These are phyloP conservation scores for Corapipo altera DNA, from an alignment of 2,113 vertebrate species.

Conservation along the genomic window DNA sequence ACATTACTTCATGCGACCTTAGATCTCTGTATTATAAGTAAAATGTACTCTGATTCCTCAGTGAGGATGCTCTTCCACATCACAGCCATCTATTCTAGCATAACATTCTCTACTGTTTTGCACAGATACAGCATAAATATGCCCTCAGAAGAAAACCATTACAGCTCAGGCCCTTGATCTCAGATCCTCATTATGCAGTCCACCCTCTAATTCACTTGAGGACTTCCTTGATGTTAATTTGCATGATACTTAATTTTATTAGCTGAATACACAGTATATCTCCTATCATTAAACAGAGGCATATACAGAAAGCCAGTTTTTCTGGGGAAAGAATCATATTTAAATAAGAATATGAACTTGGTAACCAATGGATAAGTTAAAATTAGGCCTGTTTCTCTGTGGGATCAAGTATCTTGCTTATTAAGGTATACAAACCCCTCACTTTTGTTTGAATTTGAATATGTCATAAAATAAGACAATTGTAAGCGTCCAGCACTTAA, in stretches of 20 bases:
- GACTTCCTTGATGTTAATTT: conserved; percentile 63
- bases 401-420: not conserved
- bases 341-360: conserved; percentile 1
- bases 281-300: conserved; percentile 4
- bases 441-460: not conserved
- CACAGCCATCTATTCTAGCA: not conserved
- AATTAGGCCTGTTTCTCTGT: not conserved
- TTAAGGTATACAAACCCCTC: not conserved
- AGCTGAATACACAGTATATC: conserved; percentile 9
- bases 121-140: conserved; percentile 60
- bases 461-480: not conserved
- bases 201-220: conserved; percentile 64
- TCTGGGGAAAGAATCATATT: not conserved
- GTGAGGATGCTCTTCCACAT: not conserved
- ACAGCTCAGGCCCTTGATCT: conserved; percentile 62
- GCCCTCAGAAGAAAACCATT: conserved; percentile 59
- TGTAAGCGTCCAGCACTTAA: not conserved
- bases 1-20: not conserved
- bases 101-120: conserved; percentile 16
- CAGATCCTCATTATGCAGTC: conserved; percentile 65
- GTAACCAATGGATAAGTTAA: not conserved
- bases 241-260: conserved; percentile 64
- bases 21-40: not conserved
- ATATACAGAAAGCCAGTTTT: conserved; percentile 35
- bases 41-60: not conserved